These are phyloP conservation scores for Podotricha telesiphe DNA, from an alignment of 2,888 invertebrate genomes.

Conservation along the genomic window DNA sequence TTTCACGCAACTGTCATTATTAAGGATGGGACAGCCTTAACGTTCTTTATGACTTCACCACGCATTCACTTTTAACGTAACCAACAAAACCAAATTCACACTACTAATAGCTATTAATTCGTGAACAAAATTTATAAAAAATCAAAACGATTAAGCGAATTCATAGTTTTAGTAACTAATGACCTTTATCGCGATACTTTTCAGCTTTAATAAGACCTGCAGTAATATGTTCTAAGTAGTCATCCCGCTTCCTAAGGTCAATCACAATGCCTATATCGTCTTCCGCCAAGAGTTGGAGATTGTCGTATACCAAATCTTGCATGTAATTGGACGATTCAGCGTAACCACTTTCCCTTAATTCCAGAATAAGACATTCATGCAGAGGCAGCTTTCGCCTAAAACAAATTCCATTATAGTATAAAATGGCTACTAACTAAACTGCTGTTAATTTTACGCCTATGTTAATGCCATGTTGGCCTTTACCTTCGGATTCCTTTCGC, in stretches of 20 bases:
- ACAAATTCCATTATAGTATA: constrained; percentile 26
- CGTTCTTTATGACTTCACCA: too few species aligned
- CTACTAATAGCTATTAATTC: too few species aligned
- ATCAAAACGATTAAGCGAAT: neutral
- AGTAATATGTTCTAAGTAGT: constrained; percentile 67
- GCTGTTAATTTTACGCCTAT: neutral
- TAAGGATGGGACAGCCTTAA: too few species aligned
- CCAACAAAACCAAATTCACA: too few species aligned
- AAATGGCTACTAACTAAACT: neutral
- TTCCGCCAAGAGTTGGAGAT: constrained; percentile 73
- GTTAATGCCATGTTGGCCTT: constrained; percentile 5
- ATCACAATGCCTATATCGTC: constrained; percentile 81
- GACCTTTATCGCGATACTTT: constrained; percentile 65
- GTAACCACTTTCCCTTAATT: constrained; percentile 80
- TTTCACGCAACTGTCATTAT: too few species aligned
- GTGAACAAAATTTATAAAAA: too few species aligned
- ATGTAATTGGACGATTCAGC: constrained; percentile 77
- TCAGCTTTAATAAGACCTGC: constrained; percentile 66
- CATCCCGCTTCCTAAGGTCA: constrained; percentile 63
- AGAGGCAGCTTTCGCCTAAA: constrained; percentile 78
- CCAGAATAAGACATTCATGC: constrained; percentile 80
- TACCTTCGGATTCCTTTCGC: constrained; percentile 74
- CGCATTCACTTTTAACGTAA: too few species aligned
- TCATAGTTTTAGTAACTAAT: neutral
- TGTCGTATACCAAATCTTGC: constrained; percentile 81